Percentiles rank a stretch among this genome's conserved stretches.
Evolutionary conservation across 64 coral and sea anemone species (phyloP).

Genomic region (Dendronephthya gigantea): DNA sequence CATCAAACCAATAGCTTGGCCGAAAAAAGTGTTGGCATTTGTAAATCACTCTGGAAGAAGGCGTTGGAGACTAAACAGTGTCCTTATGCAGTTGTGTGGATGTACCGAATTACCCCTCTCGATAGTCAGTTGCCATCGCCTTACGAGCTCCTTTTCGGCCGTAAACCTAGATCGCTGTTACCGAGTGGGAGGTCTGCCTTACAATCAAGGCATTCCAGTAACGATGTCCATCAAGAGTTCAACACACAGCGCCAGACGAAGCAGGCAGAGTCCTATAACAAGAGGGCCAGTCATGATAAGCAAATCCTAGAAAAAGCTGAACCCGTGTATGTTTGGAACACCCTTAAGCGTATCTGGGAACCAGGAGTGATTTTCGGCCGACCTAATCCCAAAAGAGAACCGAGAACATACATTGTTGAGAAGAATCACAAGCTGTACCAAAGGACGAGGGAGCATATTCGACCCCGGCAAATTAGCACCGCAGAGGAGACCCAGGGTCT

Average conservation of each 20-base stretch:
- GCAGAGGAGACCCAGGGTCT: too few relatives aligned
- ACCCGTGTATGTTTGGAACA: constrained; percentile 33
- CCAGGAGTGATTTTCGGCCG: too few relatives aligned
- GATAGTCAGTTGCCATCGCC: constrained; percentile 51
- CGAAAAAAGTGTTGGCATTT: constrained; percentile 31
- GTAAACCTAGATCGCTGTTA: constrained; percentile 32
- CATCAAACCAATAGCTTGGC: constrained; percentile 47
- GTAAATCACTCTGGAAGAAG: constrained; percentile 46
- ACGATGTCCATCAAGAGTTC: constrained; percentile 16
- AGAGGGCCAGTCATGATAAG: constrained; percentile 14
- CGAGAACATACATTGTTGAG: too few relatives aligned
- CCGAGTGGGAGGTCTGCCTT: constrained; percentile 17
- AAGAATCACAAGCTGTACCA: too few relatives aligned
- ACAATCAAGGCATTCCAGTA: constrained; percentile 24
- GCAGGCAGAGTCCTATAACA: constrained; percentile 40
- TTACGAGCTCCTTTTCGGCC: constrained; percentile 45
- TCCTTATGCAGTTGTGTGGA: constrained; percentile 45
- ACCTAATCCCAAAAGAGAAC: too few relatives aligned
- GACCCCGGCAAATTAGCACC: too few relatives aligned
- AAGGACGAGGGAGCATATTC: too few relatives aligned
- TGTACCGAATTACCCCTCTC: constrained; percentile 43
- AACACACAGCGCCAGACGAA: constrained; percentile 36
- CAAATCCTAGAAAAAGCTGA: constrained; percentile 1
- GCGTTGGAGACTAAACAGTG: constrained; percentile 37
- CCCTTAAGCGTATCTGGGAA: constrained; percentile 40